A percentile compares a stretch with the other conserved stretches of the same genome.
Evolutionary conservation across 2,113 vertebrate species (phyloP).

Genomic region (Barbus barbus): DNA sequence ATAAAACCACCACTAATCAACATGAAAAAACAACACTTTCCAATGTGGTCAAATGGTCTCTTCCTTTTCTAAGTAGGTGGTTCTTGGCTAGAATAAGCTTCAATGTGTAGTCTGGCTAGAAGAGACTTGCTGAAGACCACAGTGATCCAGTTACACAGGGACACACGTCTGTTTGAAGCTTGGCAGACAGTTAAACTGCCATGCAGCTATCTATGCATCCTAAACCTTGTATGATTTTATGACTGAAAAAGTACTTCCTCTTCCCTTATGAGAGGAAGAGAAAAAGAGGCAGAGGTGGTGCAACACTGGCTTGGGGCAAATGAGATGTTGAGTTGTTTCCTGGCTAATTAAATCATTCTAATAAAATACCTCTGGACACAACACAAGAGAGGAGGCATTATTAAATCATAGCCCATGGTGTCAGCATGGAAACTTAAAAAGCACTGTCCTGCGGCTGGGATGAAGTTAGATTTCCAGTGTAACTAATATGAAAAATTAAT

Average conservation of each 20-base stretch:
- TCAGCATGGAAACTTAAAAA: slow-evolving; percentile 65
- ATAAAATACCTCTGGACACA: slow-evolving; percentile 67
- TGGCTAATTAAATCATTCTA: slow-evolving; percentile 73
- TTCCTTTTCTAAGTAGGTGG: not conserved
- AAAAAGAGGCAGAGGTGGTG: not conserved
- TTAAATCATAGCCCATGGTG: slow-evolving; percentile 74
- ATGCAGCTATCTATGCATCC: not conserved
- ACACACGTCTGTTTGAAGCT: not conserved
- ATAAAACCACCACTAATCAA: not conserved
- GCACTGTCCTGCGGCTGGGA: slow-evolving; percentile 62
- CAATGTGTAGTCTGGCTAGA: not conserved
- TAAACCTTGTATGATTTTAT: not conserved
- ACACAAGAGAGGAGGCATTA: slow-evolving; percentile 65
- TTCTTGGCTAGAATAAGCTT: not conserved
- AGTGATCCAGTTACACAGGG: slow-evolving; percentile 14
- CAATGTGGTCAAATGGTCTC: not conserved
- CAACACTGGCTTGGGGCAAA: slow-evolving; percentile 45
- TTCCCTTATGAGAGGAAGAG: slow-evolving; percentile 30
- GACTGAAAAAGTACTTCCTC: slow-evolving; percentile 1
- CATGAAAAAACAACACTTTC: not conserved
- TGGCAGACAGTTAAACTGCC: not conserved
- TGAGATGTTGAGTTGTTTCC: slow-evolving; percentile 51
- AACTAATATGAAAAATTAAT: slow-evolving; percentile 77
- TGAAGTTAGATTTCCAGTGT: slow-evolving; percentile 72
- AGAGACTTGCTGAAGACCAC: not conserved